These are phyloP conservation scores for Sebastes steindachneri DNA, from an alignment of 2,797 vertebrate species.

Conservation along the genomic window DNA sequence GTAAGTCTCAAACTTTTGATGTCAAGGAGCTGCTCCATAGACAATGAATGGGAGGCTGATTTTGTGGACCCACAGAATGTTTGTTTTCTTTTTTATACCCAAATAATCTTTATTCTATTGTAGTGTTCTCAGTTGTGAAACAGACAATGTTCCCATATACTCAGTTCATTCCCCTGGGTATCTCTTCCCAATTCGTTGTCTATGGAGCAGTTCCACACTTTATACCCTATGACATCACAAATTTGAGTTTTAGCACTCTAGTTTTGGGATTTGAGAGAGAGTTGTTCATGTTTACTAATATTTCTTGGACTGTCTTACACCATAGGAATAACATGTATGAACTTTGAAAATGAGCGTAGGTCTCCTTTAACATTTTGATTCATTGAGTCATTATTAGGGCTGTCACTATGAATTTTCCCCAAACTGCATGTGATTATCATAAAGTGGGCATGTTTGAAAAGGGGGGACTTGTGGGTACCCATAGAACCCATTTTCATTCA, in stretches of 20 bases:
- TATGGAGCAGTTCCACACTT: neutral
- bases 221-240: neutral
- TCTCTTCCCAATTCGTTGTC: no score
- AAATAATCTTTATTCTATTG: no score
- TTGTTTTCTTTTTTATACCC: neutral
- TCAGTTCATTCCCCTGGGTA: no score
- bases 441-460: neutral
- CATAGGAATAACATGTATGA: no score
- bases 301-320: neutral
- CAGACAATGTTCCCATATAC: no score
- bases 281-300: neutral
- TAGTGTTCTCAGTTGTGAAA: no score
- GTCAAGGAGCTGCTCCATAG: neutral
- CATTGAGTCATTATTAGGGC: neutral
- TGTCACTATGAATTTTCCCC: neutral
- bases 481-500: neutral
- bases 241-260: neutral
- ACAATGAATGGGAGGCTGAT: neutral
- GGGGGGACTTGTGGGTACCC: neutral
- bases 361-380: neutral
- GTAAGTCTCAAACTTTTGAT: neutral
- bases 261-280: neutral
- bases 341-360: no score
- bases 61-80: neutral
- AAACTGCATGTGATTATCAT: neutral